Percentiles rank a stretch among this genome's conserved stretches.
Conservation (phyloP, 2,888 invertebrate species). For the Cloeon dipterum region DNA sequence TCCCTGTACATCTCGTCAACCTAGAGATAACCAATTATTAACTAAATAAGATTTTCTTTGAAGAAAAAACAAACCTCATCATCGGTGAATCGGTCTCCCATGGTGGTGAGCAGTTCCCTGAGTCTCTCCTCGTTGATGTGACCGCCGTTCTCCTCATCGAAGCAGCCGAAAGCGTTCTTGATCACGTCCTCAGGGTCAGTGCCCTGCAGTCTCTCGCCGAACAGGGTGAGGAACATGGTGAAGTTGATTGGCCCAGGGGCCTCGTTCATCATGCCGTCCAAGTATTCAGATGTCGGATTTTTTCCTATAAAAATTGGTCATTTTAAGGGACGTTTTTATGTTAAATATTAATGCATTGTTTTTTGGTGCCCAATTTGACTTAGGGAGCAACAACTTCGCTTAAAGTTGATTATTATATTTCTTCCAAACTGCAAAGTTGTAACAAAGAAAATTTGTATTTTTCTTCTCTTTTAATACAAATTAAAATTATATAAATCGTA, state of each 20-base stretch:
- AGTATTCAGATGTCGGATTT: conserved; percentile 84
- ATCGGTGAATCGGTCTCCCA: conserved; percentile 79
- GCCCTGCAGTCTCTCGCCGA: conserved; percentile 93
- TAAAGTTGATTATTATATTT: too few relatives aligned
- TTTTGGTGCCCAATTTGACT: too few relatives aligned
- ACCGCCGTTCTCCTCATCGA: conserved; percentile 90
- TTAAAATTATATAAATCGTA: too few relatives aligned
- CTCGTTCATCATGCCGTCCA: conserved; percentile 97
- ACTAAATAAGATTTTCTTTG: not conserved
- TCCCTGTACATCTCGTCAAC: conserved; percentile 97
- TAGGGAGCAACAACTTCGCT: too few relatives aligned
- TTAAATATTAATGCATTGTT: not conserved
- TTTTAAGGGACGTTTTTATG: not conserved
- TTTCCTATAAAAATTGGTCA: conserved; percentile 37
- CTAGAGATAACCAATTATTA: conserved; percentile 17
- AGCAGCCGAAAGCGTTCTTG: conserved; percentile 97
- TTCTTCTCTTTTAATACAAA: too few relatives aligned
- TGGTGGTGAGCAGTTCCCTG: conserved; percentile 83
- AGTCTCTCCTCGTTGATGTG: conserved; percentile 84
- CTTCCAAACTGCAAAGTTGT: too few relatives aligned
- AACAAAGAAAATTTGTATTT: too few relatives aligned
- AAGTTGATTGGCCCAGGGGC: conserved; percentile 98
- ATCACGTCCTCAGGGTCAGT: conserved; percentile 99
- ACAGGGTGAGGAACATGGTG: conserved; percentile 96
- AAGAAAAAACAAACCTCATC: conserved; percentile 43